phyloP scores from a whole-genome alignment of 2,797 vertebrate genomes.

The Myotis planiceps region DNA sequence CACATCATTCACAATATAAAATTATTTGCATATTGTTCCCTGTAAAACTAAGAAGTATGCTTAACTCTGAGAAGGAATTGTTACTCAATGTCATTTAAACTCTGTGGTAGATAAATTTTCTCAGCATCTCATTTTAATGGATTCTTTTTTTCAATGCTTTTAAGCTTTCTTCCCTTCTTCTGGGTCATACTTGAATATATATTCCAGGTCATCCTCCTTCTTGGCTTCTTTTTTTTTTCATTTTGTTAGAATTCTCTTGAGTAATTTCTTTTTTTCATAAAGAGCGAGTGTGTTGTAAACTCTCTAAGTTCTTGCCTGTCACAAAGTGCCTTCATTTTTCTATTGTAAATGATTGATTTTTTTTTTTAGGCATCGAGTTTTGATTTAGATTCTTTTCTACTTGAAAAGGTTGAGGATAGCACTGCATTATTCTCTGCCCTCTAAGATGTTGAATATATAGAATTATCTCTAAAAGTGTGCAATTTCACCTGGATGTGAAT shows the following conservation, averaged over 20 bases:
- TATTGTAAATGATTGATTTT: slow-evolving; percentile 23
- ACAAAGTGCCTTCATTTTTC: background rate
- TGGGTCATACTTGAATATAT: background rate
- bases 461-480: background rate
- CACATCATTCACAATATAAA: background rate
- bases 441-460: slow-evolving; percentile 20
- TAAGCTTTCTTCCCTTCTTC: background rate
- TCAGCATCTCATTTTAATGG: slow-evolving; percentile 28
- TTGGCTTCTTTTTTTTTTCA: background rate
- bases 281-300: background rate
- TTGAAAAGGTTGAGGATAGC: slow-evolving; percentile 10
- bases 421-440: background rate
- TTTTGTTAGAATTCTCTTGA: background rate
- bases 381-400: slow-evolving; percentile 6
- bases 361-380: background rate
- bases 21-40: background rate
- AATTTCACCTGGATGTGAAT: background rate
- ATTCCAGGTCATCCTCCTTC: background rate
- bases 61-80: background rate
- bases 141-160: background rate
- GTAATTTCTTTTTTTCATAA: slow-evolving; percentile 48
- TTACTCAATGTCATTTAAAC: background rate
- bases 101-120: background rate
- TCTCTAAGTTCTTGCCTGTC: background rate
- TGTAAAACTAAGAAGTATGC: background rate